Conservation (phyloP, 2,113 vertebrate species). For the Megaleporinus macrocephalus region DNA sequence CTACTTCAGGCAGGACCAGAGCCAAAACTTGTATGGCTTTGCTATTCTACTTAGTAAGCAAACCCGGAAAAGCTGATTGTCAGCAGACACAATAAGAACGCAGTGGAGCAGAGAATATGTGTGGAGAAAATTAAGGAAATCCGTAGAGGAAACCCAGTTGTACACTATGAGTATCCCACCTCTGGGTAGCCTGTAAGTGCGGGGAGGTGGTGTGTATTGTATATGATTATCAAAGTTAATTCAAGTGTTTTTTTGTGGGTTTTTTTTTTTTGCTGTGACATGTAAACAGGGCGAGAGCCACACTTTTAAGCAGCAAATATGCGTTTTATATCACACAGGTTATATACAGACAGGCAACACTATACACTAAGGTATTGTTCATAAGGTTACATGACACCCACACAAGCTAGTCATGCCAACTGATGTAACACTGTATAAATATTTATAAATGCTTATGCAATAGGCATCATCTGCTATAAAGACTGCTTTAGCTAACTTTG, state of each 20-base stretch:
- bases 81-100: slow-evolving; percentile 62
- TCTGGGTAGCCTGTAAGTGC: slow-evolving; percentile 13
- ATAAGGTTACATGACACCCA: too few species aligned
- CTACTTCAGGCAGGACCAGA: slow-evolving; percentile 52
- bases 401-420: too few species aligned
- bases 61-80: slow-evolving; percentile 69
- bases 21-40: slow-evolving; percentile 57
- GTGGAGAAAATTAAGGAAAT: slow-evolving; percentile 51
- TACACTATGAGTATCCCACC: slow-evolving; percentile 38
- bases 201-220: neutral
- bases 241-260: neutral
- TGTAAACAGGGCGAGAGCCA: neutral
- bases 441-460: too few species aligned
- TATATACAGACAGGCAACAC: too few species aligned
- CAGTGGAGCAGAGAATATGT: slow-evolving; percentile 33
- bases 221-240: neutral
- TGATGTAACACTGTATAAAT: too few species aligned
- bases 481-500: too few species aligned
- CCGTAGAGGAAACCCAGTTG: slow-evolving; percentile 61
- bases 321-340: too few species aligned
- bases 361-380: too few species aligned
- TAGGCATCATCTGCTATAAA: too few species aligned
- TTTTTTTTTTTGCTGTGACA: neutral
- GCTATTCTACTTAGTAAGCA: slow-evolving; percentile 70
- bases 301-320: too few species aligned